Conservation (phyloP, 2,113 vertebrate genomes). For the Argyrosomus japonicus region DNA sequence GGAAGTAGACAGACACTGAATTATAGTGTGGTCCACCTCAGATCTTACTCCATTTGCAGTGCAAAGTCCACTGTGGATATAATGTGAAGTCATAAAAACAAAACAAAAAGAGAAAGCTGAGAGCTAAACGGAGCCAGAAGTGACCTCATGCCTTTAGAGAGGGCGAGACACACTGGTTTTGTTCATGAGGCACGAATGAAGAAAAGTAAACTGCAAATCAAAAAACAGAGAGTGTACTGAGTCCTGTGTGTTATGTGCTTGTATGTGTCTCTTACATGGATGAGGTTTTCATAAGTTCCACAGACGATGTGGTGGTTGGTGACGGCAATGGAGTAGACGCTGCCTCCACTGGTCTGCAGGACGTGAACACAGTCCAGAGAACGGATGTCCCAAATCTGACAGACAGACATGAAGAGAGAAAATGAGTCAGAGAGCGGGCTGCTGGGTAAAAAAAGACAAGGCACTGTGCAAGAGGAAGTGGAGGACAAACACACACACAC, state of each 20-base stretch:
- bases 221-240: background rate
- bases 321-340: slow-evolving; percentile 98
- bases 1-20: background rate
- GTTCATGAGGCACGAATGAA: background rate
- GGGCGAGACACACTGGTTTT: background rate
- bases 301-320: slow-evolving; percentile 99
- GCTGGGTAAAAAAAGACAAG: background rate
- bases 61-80: too few species aligned
- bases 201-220: background rate
- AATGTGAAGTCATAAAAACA: background rate
- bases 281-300: slow-evolving; percentile 99
- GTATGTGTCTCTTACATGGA: slow-evolving; percentile 88
- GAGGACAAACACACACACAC: background rate
- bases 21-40: background rate
- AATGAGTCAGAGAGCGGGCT: background rate
- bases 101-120: background rate
- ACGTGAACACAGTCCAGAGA: slow-evolving; percentile 97
- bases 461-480: background rate
- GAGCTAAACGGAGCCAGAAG: background rate
- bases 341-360: slow-evolving; percentile 97
- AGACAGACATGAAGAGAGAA: background rate
- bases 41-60: too few species aligned
- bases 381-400: slow-evolving; percentile 98
- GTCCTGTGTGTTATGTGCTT: background rate
- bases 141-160: background rate